Base-by-base conservation (phyloP, 2,113 vertebrate species). In the Ammodytes dubius region DNA sequence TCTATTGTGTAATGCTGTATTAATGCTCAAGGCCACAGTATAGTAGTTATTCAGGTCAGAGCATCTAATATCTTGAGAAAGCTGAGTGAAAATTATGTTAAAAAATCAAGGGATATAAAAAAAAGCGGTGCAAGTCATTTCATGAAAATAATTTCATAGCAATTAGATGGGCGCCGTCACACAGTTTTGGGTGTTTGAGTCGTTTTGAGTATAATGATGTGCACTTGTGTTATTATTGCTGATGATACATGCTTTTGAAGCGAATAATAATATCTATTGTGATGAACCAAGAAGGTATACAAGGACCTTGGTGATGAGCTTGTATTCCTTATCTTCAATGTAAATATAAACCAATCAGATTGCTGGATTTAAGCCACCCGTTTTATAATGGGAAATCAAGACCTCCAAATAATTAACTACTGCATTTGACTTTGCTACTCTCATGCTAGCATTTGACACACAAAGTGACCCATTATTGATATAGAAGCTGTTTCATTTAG, bases 1-100 rank as follows among this genome's bases (percentile, higher is more conserved):
- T 70, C 42, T 65, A 12, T 59, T 61, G 69, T 67, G 15, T 67
- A 77, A 75, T 85, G 74, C 68, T 70, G 14, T 35, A 60, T 17
- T 76, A 68, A 70, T 70, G 52, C 39, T 72, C 40, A 70, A 70
- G 40, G 65, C 56, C 45, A 61, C 7, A 43, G 14, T 35, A 57
- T 13, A 17, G 2, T 13, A 67, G 37, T 14, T 69, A 57, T 70
- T 74, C 56, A 35, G 64, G 39, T 79, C 71, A 63, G 68, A 64
- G 8, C 27, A 60, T 43, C 17, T 37, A 74, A 56, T 57, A 77
- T 37, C 45, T 65, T 53, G 1, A 63, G 4, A 80, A 56, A 57
- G 54, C 19, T 35, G 52, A 75, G 12, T 4, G 60, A 14, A 15
- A 49, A 70, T 37, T n/a, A 4, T 49, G 13, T 50, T 68, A 11